Conservation (phyloP, 2,113 vertebrate species). For the Montifringilla adamsi region DNA sequence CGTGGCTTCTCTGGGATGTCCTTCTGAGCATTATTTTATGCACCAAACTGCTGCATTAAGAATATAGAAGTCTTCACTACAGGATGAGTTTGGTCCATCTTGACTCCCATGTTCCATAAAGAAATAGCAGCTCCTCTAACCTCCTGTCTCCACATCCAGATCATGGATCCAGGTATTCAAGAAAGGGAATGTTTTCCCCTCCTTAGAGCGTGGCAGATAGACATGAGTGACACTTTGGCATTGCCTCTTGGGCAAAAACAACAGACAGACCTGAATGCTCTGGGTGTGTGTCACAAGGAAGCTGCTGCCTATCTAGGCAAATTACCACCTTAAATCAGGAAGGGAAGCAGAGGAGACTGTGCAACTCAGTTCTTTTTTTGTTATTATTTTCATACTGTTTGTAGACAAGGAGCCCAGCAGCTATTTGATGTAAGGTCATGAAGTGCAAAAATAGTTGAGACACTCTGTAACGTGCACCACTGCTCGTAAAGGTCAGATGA, state of each 20-base stretch:
- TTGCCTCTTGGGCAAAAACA: neutral
- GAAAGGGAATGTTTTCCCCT: neutral
- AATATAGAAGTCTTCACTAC: neutral
- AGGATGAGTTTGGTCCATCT: neutral
- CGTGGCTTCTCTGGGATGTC: neutral
- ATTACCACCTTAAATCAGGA: neutral
- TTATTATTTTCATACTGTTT: neutral
- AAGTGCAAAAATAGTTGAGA: neutral
- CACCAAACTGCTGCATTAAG: neutral
- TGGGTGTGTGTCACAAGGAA: neutral
- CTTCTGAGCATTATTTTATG: neutral
- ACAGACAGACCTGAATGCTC: neutral
- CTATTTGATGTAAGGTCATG: neutral
- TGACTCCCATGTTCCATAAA: neutral
- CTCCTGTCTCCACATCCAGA: neutral
- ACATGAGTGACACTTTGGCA: neutral
- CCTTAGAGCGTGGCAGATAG: neutral
- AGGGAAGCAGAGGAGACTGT: neutral
- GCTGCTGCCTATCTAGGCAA: slow-evolving; percentile 13
- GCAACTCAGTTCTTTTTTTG: neutral
- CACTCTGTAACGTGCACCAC: neutral
- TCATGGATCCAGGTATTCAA: neutral
- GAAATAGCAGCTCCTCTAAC: neutral
- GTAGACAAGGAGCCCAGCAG: neutral
- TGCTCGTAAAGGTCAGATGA: neutral